Evolutionary conservation across 2,113 vertebrate species (phyloP).

Genomic region (Nibea coibor): DNA sequence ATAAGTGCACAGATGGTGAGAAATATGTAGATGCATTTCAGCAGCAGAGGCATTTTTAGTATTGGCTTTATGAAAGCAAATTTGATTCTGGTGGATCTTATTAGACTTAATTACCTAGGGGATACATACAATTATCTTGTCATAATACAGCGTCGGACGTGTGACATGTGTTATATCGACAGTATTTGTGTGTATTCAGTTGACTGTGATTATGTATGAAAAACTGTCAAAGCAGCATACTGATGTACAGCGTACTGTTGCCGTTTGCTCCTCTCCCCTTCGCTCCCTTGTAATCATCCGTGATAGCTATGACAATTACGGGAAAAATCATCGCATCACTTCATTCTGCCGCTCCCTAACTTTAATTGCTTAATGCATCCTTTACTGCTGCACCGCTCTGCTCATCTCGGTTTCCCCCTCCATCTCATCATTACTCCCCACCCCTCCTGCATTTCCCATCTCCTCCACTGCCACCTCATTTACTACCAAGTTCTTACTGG

Average conservation of each 20-base stretch:
- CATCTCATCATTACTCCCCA: conserved; percentile 53
- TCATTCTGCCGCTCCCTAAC: conserved; percentile 85
- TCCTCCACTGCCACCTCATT: conserved; percentile 71
- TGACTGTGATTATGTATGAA: conserved; percentile 65
- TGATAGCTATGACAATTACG: conserved; percentile 90
- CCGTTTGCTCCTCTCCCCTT: conserved; percentile 71
- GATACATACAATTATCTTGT: conserved; percentile 67
- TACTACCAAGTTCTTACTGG: conserved; percentile 60
- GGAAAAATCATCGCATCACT: conserved; percentile 84
- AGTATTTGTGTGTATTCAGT: conserved; percentile 42
- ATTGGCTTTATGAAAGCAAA: conserved; percentile 39
- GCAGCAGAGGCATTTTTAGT: conserved; percentile 36
- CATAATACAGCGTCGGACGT: conserved; percentile 42
- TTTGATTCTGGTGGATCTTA: conserved; percentile 59
- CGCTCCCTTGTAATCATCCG: conserved; percentile 87
- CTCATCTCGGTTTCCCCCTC: conserved; percentile 52
- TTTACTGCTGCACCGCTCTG: conserved; percentile 80
- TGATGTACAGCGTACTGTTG: conserved; percentile 84
- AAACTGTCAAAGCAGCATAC: conserved; percentile 76
- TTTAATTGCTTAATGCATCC: conserved; percentile 94
- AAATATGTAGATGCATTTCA: conserved; percentile 58
- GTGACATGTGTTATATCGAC: conserved; percentile 52
- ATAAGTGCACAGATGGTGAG: conserved; percentile 51
- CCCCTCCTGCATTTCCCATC: conserved; percentile 50
- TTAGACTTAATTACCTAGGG: conserved; percentile 67